Percentiles rank a stretch among this genome's conserved stretches.
phyloP scores from a whole-genome alignment of 2,888 invertebrate species.

The Dryobotodes eremita region DNA sequence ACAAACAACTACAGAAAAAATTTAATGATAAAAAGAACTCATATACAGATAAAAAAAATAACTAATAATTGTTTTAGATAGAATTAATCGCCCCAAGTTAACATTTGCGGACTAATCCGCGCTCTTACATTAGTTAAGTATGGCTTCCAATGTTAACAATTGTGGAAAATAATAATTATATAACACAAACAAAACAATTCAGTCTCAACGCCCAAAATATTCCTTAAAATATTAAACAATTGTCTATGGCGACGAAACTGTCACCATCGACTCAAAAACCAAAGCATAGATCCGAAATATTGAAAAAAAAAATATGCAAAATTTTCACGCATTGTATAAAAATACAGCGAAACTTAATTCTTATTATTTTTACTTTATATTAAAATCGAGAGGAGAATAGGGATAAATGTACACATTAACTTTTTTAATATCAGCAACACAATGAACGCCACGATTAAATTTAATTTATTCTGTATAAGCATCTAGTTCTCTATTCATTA shows the following conservation, averaged over 20 bases:
- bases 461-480: conserved; percentile 82
- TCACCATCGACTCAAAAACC: conserved; percentile 41
- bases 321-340: conserved; percentile 79
- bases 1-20: conserved; percentile 86
- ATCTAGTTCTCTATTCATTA: conserved; percentile 85
- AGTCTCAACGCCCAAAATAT: conserved; percentile 89
- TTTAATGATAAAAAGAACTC: conserved; percentile 84
- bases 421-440: conserved; percentile 74
- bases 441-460: conserved; percentile 79
- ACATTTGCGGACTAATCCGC: conserved; percentile 73
- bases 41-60: conserved; percentile 89
- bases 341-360: conserved; percentile 83
- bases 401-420: conserved; percentile 72
- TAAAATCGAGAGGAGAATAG: conserved; percentile 76
- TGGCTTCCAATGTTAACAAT: conserved; percentile 75
- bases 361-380: conserved; percentile 73
- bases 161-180: conserved; percentile 87
- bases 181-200: conserved; percentile 91
- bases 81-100: conserved; percentile 79
- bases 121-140: conserved; percentile 76
- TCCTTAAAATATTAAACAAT: conserved; percentile 83
- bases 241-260: conserved; percentile 23
- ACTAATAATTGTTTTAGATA: conserved; percentile 82
- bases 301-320: conserved; percentile 47
- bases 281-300: conserved; percentile 54